Base-by-base conservation (phyloP, 2,888 invertebrate genomes). In the Bombylius major region DNA sequence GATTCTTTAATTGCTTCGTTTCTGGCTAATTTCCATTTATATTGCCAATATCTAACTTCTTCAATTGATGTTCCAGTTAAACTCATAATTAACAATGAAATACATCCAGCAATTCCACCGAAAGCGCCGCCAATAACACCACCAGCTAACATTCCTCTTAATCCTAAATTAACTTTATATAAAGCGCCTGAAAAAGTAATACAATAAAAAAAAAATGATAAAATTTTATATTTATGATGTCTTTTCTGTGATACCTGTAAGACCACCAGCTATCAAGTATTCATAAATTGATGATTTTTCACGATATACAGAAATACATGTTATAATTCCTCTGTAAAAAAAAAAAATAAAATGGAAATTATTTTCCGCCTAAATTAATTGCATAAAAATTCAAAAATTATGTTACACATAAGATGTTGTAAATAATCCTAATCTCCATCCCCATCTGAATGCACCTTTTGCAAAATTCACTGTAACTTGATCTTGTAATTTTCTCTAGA, bases 401-500 rank as follows among this genome's bases (percentile, higher is more conserved):
- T 60, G 78, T 75, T 76, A 89, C 89, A 81, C 78, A 70, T 84
- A 89, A 14, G 81, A 70, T 36, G 81, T 79, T 47, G 82, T 79
- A 65, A 90, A 90, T 0, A 82, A 66, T 7, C 79, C 78, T 34
- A 89, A 66, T 64, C 84, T 78, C 82, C 82, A 83, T 5, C 83
- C 84, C 81, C 84, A 84, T 62, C 76, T 78, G 14, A 77, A 78
- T 1, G 83, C 87, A n/a, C 88, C 89, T 72, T 78, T 85, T 1
- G 80, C 81, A 73, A 89, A 86, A 61, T 79, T 80, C 23, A 82
- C 51, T 0, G 82, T 83, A 1, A 89, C 82, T 68, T 77, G 75
- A 67, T 87, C 83, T 73, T 88, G 87, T 14, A 89, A 69, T 65
- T 79, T 79, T 77, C 79, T 82, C 82, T 87, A 69, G 14, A 78